Evolutionary conservation across 2,113 vertebrate species (phyloP), one percentile per base, ranked within the genome.

Genomic region (Vanacampus margaritifer): DNA sequence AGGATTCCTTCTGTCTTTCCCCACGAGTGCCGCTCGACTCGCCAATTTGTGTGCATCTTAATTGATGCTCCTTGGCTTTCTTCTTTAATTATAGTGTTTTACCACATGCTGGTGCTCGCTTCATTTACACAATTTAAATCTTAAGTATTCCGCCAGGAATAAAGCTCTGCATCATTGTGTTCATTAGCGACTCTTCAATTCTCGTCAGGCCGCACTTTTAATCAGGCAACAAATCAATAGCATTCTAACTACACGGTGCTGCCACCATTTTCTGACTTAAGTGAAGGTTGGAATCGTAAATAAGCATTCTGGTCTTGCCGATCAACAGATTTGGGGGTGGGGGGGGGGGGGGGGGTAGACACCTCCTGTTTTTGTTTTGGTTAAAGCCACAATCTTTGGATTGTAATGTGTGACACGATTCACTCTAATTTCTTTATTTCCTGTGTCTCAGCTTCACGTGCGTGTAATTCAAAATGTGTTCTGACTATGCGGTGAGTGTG

Each of bases 41-140:
- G 35, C 37, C 69, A 60, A 64, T 70, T 48, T 63, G 68, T 51
- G 11, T 69, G 72, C 21, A 46, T 60, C 65, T 58, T 77, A 74
- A 75, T 79, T 79, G 77, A 75, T 45, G 51, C 60, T 77, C 28
- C 39, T 50, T 0, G 2, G n/a, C 50, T 79, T 70, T 65, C 50
- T 74, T 63, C 69, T 64, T 64, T 79, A 76, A 81, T 85, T 77
- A 73, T n/a, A 50, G 48, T 79, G 69, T 81, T n/a, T 85, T 81
- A 74, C 72, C 75, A 24, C 75, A 75, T 39, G 68, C 83, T 68
- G 70, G 70, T 54, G 74, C 66, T 79, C 63, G 67, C 78, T 81
- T 80, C 50, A 72, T 57, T 45, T 56, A 63, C 66, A 24, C 54
- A n/a, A 37, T 85, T 80, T 79, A 63, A 75, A 68, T 80, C 58